Evolutionary conservation across 2,888 invertebrate genomes (phyloP), one percentile per base, ranked within the genome.

Genomic region (Ametastegia equiseti): DNA sequence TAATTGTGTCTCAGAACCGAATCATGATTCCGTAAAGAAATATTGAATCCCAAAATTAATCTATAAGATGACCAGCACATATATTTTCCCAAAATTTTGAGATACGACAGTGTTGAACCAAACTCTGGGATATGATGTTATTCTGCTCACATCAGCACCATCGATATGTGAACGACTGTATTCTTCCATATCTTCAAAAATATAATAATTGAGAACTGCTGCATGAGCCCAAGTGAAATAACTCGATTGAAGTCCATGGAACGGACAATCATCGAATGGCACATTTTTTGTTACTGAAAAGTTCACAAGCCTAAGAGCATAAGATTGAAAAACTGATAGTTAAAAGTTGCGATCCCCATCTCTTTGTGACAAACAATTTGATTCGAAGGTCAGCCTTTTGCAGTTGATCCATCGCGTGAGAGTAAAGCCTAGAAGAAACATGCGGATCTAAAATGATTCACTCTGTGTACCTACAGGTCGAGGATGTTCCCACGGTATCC

Each of bases 401-500:
- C 15, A 67, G 39, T 67, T 36, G 11, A 45, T 27, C 42, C 33
- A 71, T 71, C 47, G 71, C 47, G 71, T 71, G 47, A 5, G 47
- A 47, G 30, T 45, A 15, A 23, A 71, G 30, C 13, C 60, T 27
- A 45, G 15, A 45, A 71, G n/a, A n/a, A n/a, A n/a, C n/a, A n/a
- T 15, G 11, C 47, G 15, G 15, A 47, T 47, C 27, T 5, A 45
- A 71, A 47, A 71, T 71, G 47, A 71, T 71, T 71, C 45, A 71
- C 71, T 36, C 27, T 30, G 27, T 45, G 36, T 71, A n/a, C n/a
- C n/a, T n/a, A 30, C 30, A 71, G 27, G 47, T 47, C 9, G 45
- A 23, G 30, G 47, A 71, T 23, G 71, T 71, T 71, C 30, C 71
- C 71, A 71, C 47, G 71, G 15, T 27, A 4, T 27, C 71, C 27